Evolutionary conservation across 2,888 invertebrate species (phyloP), one percentile per base, ranked within the genome.

Genomic region (Aquatica leii): DNA sequence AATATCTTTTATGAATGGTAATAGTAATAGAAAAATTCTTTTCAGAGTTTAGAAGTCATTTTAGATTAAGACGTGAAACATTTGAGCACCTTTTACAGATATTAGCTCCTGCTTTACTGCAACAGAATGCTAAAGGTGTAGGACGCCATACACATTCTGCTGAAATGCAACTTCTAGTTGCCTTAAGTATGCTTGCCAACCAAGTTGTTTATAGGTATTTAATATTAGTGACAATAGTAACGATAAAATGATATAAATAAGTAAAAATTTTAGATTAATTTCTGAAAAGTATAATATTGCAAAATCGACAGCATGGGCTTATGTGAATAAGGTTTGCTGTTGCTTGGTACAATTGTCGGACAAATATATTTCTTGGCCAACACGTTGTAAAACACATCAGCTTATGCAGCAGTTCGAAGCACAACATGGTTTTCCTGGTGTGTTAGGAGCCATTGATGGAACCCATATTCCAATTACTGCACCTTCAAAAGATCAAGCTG

Each of bases 41-140:
- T 53, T 15, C 35, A 54, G 54, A 41, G 37, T 54, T 54, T 18
- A 37, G 41, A 40, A 40, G 40, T 18, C 54, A 54, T 37, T 54
- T 54, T 54, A 34, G 54, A 17, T 15, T 37, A 8, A 14, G 12
- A n/a, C 2, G 37, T 2, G 18, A 15, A 2, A 54, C 54, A n/a
- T 54, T 40, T 54, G n/a, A 54, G n/a, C 14, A 54, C 20, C 3
- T 54, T 2, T 11, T 54, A 12, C 15, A 20, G 41, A 20, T 54
- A 12, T 41, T 54, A n/a, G 54, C 18, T n/a, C 54, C 54, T 1
- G 15, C n/a, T 12, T 21, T 54, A 18, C 37, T 40, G 11, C 17
- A 34, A 18, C 14, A 52, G 34, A 41, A 54, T 35, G 5, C 20
- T 2, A 11, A 9, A 11, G 41, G 20, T 40, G 15, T 14, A 1